A percentile compares a stretch with the other conserved stretches of the same genome.
Evolutionary conservation across 2,888 invertebrate species (phyloP).

Genomic region (Ectemnius lituratus): DNA sequence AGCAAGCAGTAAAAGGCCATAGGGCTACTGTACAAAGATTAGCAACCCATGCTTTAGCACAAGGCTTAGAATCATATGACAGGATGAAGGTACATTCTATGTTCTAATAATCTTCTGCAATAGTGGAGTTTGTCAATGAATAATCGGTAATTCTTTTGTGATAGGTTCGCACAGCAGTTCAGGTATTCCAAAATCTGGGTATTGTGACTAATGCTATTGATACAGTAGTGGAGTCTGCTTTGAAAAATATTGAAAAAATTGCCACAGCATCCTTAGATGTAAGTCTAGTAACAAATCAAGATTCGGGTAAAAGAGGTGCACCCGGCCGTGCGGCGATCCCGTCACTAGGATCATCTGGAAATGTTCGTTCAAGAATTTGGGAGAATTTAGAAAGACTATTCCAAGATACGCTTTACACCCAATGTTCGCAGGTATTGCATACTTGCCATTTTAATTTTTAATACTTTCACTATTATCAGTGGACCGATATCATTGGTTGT

Average conservation of each 20-base stretch:
- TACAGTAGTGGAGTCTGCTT: constrained; percentile 76
- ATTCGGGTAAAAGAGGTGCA: constrained; percentile 72
- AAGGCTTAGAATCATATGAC: constrained; percentile 88
- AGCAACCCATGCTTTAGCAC: constrained; percentile 88
- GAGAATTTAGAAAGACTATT: constrained; percentile 92
- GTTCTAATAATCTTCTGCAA: neutral
- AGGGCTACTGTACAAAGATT: constrained; percentile 70
- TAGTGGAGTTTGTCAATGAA: constrained; percentile 11
- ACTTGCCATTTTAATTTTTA: constrained; percentile 1
- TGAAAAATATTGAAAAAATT: constrained; percentile 77
- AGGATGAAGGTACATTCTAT: constrained; percentile 80
- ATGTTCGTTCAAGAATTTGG: constrained; percentile 88
- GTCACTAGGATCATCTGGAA: constrained; percentile 80
- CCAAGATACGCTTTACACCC: constrained; percentile 85
- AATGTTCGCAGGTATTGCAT: constrained; percentile 83
- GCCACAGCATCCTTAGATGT: constrained; percentile 79
- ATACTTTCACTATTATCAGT: neutral
- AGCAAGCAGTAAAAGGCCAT: constrained; percentile 85
- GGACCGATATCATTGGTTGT: neutral
- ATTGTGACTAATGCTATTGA: constrained; percentile 78
- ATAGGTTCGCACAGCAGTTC: constrained; percentile 82
- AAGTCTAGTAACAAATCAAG: constrained; percentile 70
- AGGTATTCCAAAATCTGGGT: constrained; percentile 82
- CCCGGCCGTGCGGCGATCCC: constrained; percentile 82
- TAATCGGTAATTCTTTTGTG: constrained; percentile 19